Evolutionary conservation across 2,113 vertebrate genomes (phyloP).

Genomic region (Nerophis lumbriciformis): DNA sequence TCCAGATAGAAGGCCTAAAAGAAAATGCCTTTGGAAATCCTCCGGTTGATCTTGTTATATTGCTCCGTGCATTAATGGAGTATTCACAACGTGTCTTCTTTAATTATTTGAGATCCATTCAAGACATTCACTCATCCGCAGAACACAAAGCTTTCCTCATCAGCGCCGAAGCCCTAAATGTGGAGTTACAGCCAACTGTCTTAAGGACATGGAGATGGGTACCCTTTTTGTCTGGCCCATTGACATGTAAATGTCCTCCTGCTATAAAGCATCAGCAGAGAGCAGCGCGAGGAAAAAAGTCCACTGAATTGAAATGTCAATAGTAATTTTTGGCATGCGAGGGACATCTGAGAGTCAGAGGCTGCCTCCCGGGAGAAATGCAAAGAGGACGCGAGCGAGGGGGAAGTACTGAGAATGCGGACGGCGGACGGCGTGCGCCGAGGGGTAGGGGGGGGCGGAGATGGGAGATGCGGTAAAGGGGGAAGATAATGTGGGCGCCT

Average conservation of each 20-base stretch:
- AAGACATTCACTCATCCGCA: slow-evolving; percentile 27
- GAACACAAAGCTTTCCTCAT: slow-evolving; percentile 20
- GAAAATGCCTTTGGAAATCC: not conserved
- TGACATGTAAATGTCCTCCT: slow-evolving; percentile 86
- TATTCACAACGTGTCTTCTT: not conserved
- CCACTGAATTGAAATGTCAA: slow-evolving; percentile 87
- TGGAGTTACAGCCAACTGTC: slow-evolving; percentile 27
- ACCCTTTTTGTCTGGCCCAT: slow-evolving; percentile 70
- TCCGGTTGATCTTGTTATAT: slow-evolving; percentile 1
- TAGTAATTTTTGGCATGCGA: slow-evolving; percentile 83
- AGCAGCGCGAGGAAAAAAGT: slow-evolving; percentile 60
- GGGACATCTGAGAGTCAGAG: slow-evolving; percentile 69
- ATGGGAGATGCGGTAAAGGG: slow-evolving; percentile 52
- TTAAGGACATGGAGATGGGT: slow-evolving; percentile 38
- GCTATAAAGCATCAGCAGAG: slow-evolving; percentile 78
- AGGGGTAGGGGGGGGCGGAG: slow-evolving; percentile 9
- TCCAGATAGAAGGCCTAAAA: not conserved
- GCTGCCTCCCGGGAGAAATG: slow-evolving; percentile 65
- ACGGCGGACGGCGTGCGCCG: slow-evolving; percentile 23
- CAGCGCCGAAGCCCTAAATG: slow-evolving; percentile 27
- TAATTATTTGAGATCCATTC: slow-evolving; percentile 7
- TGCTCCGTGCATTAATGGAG: not conserved
- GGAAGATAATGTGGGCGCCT: slow-evolving; percentile 56
- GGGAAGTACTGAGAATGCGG: slow-evolving; percentile 36
- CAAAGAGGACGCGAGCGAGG: slow-evolving; percentile 46